phyloP scores from a whole-genome alignment of 2,113 vertebrate genomes.

The Pampusana beccarii region DNA sequence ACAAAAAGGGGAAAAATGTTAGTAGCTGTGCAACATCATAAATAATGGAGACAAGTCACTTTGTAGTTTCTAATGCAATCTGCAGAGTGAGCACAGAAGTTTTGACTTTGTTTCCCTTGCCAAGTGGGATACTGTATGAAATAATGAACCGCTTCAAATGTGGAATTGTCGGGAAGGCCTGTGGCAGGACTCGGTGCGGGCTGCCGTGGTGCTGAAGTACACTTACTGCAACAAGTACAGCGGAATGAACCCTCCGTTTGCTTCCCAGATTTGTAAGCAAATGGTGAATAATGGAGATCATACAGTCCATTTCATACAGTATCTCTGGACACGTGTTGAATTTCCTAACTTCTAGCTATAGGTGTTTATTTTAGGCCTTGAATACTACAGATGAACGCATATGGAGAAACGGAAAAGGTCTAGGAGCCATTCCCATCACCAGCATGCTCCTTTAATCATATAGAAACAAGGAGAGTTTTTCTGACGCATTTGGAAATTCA shows the following conservation, averaged over 20 bases:
- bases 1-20: not conserved
- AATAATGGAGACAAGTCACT: not conserved
- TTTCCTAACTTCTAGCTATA: not conserved
- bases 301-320: not conserved
- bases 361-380: not conserved
- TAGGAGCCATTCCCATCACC: not conserved
- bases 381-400: not conserved
- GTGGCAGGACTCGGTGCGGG: not conserved
- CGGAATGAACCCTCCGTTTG: not conserved
- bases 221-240: not conserved
- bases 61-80: not conserved
- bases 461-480: not conserved
- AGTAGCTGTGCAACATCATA: not conserved
- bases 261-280: not conserved
- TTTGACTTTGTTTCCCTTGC: not conserved
- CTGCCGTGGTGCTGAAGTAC: accelerated
- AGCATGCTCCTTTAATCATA: not conserved
- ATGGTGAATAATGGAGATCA: not conserved
- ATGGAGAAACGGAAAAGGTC: not conserved
- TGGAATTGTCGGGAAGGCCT: not conserved
- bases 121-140: not conserved
- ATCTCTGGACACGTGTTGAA: not conserved
- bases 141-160: not conserved
- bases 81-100: not conserved
- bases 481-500: not conserved